Conservation (phyloP, 2,888 invertebrate species). For the Melinaea menophilus region DNA sequence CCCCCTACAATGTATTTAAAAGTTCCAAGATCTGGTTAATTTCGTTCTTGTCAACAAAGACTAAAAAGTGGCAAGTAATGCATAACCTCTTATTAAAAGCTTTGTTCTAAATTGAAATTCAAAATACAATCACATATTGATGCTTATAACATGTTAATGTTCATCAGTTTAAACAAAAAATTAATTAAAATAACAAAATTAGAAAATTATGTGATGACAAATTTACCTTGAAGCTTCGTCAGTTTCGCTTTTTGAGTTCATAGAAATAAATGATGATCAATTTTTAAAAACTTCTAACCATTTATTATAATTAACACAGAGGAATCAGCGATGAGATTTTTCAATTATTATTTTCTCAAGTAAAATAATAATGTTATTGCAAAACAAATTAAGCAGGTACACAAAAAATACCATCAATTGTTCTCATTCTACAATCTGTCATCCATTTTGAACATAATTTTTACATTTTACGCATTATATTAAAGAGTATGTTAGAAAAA, state of each 20-base stretch:
- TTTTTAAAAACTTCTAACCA: conserved; percentile 53
- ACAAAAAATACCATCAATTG: conserved; percentile 58
- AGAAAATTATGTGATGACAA: conserved; percentile 26
- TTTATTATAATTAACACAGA: conserved; percentile 52
- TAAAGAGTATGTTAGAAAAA: neutral
- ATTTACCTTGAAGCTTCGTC: conserved; percentile 78
- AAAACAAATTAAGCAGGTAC: conserved; percentile 49
- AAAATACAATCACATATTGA: neutral
- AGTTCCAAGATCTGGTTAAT: conserved; percentile 7
- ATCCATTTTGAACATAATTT: conserved; percentile 55
- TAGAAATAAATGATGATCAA: conserved; percentile 66
- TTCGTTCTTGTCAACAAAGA: conserved; percentile 51
- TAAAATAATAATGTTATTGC: conserved; percentile 36
- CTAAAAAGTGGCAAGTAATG: conserved; percentile 72
- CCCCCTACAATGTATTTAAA: conserved; percentile 55
- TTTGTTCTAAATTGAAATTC: conserved; percentile 30
- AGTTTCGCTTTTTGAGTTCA: conserved; percentile 76
- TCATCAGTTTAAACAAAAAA: neutral
- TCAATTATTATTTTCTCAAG: conserved; percentile 24
- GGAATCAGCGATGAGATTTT: conserved; percentile 11
- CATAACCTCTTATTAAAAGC: conserved; percentile 51
- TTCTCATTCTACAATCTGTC: conserved; percentile 60
- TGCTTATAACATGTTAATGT: no score
- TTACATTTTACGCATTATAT: conserved; percentile 35
- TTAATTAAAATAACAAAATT: conserved; percentile 14